A percentile compares a stretch with the other conserved stretches of the same genome.
These are phyloP conservation scores for Nothocercus julius DNA, from an alignment of 2,113 vertebrate species.

Conservation along the genomic window DNA sequence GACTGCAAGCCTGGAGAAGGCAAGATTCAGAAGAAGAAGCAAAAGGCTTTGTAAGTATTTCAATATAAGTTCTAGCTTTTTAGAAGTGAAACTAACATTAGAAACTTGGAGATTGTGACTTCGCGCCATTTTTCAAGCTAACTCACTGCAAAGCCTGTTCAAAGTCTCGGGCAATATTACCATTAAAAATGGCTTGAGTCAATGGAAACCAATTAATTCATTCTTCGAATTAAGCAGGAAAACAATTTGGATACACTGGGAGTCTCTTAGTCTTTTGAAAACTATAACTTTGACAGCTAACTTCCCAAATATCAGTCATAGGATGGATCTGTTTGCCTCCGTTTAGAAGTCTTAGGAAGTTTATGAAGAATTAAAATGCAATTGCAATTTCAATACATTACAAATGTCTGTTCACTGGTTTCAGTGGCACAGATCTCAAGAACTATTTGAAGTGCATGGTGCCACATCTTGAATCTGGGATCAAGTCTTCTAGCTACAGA, in stretches of 20 bases:
- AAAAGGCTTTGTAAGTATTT: constrained; percentile 78
- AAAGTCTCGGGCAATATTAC: neutral
- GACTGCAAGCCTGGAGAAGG: constrained; percentile 71
- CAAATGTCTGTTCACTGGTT: constrained; percentile 27
- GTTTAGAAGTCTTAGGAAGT: neutral
- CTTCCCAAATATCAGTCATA: neutral
- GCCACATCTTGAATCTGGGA: constrained; percentile 74
- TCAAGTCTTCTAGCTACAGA: constrained; percentile 72
- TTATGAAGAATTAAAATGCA: neutral
- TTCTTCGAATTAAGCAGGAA: neutral
- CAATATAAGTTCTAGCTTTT: neutral
- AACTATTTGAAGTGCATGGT: constrained; percentile 76
- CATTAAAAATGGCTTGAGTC: neutral
- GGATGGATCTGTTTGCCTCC: neutral
- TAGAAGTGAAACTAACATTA: neutral
- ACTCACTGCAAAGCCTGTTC: neutral
- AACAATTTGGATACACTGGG: neutral
- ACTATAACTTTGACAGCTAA: neutral
- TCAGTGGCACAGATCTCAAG: constrained; percentile 76
- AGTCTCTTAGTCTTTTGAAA: neutral
- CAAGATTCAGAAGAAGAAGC: constrained; percentile 77
- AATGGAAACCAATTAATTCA: neutral
- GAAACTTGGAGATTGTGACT: neutral
- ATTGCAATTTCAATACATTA: neutral
- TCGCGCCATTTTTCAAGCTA: neutral